Evolutionary conservation across 2,113 vertebrate species (phyloP), one percentile per base, ranked within the genome.

Genomic region (Alouatta palliata): DNA sequence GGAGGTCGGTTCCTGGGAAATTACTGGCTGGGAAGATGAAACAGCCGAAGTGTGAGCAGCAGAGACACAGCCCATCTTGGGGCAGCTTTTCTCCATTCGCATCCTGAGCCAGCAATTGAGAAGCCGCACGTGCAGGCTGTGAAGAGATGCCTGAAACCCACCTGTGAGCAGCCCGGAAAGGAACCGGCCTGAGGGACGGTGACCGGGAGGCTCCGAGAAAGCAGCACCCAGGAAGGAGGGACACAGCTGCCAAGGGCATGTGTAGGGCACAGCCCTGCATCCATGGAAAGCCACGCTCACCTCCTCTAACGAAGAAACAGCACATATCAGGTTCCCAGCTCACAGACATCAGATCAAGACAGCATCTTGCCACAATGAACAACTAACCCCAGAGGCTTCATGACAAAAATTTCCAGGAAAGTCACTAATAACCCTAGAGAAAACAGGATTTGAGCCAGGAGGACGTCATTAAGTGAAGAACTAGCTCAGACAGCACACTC

Each of bases 61-160:
- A 20, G 1, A 16, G 25, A 49, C 14, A 17, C 0, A 5, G 3
- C 45, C 25, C 20, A 1, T 23, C 43, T 9, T 4, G 0, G 6
- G 5, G 11, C 32, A 4, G 3, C 2, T 13, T 32, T 12, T 12
- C 61, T 20, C 17, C 0, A 6, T 79, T 45, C 23, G 13, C 11
- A 12, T 35, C 58, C 25, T 19, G 13, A 64, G 14, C 27, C 71
- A 56, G 21, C 7, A 40, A 3, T 3, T 17, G 54, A 40, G 19
- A 40, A 58, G 25, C 3, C 27, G 13, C 27, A 8, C 11, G 17
- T 1, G 81, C 8, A 20, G 20, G 8, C 27, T 17, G 35, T 19
- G 30, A 21, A 43, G 0, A 16, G 23, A 23, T 21, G 23, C 32
- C 40, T 13, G 30, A n/a, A 43, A 3, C 2, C 6, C 3, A 2